Evolutionary conservation across 2,888 invertebrate genomes (phyloP), one percentile per base, ranked within the genome.

Genomic region (Ophion costatus): DNA sequence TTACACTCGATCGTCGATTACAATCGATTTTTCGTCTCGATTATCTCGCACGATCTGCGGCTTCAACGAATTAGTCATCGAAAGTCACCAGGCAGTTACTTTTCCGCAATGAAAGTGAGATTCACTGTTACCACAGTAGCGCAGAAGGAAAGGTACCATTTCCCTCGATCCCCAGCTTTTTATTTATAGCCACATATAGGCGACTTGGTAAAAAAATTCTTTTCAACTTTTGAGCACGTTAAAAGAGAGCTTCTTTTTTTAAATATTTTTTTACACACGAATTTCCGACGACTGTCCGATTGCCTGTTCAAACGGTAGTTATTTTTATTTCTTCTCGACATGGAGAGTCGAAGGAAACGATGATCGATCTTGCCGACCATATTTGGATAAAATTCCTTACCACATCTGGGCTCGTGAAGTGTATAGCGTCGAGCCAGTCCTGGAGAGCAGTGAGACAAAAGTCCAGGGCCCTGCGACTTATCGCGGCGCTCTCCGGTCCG

Each of bases 401-500:
- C 93, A 96, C 94, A 91, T 95, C 95, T 6, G 96, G 96, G 92
- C 95, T 94, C 71, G 96, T 95, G 93, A 96, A 97, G 93, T 96
- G 96, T 86, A 98, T 97, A 51, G 97, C 97, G 90, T 97, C 97
- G 88, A 98, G 95, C 98, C 99, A 99, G 91, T 97, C 97, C 92
- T 97, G 96, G 90, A 99, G 95, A 88, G 97, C 97, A 76, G 95
- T 95, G 56, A 97, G 95, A 94, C 98, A 98, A 90, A 96, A 96
- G 76, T 95, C 95, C 42, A 98, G 94, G 85, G 98, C 96, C 88
- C 97, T 95, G 88, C 96, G 95, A 71, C 98, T 97, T 61, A 97
- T 95, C 87, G 96, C 95, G 29, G 97, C 97, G 90, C 97, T 97
- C 87, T 95, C 95, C 10, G 95, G 95, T 91, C 96, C 97, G 84